Evolutionary conservation across 2,113 vertebrate species (phyloP).

Genomic region (Pelecanoides urinatrix): DNA sequence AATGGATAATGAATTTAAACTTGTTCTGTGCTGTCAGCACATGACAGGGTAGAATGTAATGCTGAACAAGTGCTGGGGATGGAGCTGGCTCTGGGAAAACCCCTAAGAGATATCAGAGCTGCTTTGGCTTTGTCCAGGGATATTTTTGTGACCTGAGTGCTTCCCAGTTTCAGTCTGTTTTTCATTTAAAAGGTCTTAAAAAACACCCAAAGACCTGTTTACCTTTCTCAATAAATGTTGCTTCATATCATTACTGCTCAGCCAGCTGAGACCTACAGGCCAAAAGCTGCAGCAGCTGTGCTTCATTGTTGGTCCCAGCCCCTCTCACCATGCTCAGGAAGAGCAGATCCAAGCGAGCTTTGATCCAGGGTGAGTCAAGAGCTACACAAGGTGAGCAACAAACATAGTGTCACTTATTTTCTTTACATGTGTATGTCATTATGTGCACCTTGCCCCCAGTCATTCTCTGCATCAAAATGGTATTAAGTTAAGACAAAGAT

Average conservation of each 20-base stretch:
- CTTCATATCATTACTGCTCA: neutral
- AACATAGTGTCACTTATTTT: neutral
- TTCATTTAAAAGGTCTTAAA: neutral
- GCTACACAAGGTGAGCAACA: neutral
- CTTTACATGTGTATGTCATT: neutral
- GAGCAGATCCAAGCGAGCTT: neutral
- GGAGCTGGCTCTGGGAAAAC: neutral
- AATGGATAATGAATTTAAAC: constrained; percentile 10
- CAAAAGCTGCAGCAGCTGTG: neutral
- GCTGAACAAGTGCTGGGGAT: neutral
- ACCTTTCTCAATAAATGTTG: neutral
- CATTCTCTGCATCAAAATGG: neutral
- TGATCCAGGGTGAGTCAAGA: neutral
- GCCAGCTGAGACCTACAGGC: neutral
- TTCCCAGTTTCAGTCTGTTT: neutral
- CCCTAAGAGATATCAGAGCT: neutral
- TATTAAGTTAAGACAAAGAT: neutral
- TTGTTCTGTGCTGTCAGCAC: neutral
- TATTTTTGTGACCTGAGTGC: neutral
- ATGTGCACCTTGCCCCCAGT: neutral
- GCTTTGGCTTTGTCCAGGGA: neutral
- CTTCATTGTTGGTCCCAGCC: neutral
- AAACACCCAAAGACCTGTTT: neutral
- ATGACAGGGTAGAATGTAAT: neutral
- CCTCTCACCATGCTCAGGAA: accelerated